Evolutionary conservation across 2,797 vertebrate species (phyloP).

Genomic region (Cottoperca gobio): DNA sequence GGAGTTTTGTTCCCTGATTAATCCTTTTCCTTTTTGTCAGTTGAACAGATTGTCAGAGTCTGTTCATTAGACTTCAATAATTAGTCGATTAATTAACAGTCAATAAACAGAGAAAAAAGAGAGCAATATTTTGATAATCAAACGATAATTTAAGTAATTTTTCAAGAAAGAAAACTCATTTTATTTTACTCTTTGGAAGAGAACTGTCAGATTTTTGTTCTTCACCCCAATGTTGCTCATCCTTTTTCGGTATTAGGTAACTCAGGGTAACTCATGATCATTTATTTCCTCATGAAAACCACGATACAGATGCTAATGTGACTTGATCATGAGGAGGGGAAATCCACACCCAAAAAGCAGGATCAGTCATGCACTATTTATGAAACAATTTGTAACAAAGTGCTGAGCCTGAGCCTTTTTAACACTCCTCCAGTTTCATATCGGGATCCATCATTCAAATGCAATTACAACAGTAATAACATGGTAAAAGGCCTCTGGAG

Average conservation of each 20-base stretch:
- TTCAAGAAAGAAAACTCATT: too few relatives aligned
- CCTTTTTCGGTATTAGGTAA: not conserved
- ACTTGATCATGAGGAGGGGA: not conserved
- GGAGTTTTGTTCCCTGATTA: not conserved
- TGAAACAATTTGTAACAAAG: slow-evolving; percentile 18
- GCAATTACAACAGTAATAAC: slow-evolving; percentile 42
- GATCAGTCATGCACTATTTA: slow-evolving; percentile 13
- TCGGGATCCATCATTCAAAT: slow-evolving; percentile 28
- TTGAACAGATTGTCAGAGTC: not conserved
- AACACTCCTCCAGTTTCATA: not conserved
- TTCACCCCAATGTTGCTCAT: not conserved
- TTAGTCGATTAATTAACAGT: not conserved
- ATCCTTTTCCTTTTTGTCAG: not conserved
- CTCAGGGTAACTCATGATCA: not conserved
- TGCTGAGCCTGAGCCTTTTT: slow-evolving; percentile 11
- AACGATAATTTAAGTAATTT: too few relatives aligned
- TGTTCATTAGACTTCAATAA: not conserved
- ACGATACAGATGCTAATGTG: not conserved
- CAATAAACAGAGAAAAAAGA: not conserved
- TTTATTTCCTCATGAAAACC: not conserved
- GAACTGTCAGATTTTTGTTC: not conserved
- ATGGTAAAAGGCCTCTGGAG: slow-evolving; percentile 16
- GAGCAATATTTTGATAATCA: not conserved
- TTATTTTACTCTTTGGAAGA: not conserved
- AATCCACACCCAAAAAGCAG: not conserved